Conservation (phyloP, 2,113 vertebrate genomes). For the Dipodomys ordii region DNA sequence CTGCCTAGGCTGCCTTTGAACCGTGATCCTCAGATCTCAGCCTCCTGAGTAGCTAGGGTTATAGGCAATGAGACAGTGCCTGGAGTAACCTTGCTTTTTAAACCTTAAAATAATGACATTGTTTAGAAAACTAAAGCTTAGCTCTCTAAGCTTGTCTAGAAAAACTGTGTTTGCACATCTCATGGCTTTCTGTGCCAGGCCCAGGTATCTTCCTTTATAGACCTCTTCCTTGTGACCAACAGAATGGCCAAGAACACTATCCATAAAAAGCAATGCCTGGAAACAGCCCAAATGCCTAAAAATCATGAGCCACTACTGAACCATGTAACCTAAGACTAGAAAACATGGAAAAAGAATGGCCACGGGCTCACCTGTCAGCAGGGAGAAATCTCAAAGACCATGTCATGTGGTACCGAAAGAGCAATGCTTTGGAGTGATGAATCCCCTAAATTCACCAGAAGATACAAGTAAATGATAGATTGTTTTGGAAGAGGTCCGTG, state of each 20-base stretch:
- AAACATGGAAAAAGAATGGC: not conserved
- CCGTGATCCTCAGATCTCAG: too few species aligned
- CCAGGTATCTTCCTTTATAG: not conserved
- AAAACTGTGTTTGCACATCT: too few species aligned
- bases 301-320: not conserved
- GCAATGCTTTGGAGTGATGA: not conserved
- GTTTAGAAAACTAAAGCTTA: conserved; percentile 5
- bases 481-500: not conserved
- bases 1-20: too few species aligned
- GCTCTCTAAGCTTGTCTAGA: conserved; percentile 11
- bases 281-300: not conserved
- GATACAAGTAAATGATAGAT: fast-evolving
- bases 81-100: not conserved
- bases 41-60: too few species aligned
- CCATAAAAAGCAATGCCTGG: not conserved
- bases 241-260: not conserved
- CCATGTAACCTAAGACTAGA: fast-evolving
- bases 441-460: not conserved
- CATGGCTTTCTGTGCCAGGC: too few species aligned
- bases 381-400: fast-evolving
- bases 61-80: too few species aligned
- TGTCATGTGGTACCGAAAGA: fast-evolving
- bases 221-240: fast-evolving
- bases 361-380: not conserved
- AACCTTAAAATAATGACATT: conserved; percentile 31